Conservation (phyloP, 2,797 vertebrate genomes). For the Phataginus tetradactyla region DNA sequence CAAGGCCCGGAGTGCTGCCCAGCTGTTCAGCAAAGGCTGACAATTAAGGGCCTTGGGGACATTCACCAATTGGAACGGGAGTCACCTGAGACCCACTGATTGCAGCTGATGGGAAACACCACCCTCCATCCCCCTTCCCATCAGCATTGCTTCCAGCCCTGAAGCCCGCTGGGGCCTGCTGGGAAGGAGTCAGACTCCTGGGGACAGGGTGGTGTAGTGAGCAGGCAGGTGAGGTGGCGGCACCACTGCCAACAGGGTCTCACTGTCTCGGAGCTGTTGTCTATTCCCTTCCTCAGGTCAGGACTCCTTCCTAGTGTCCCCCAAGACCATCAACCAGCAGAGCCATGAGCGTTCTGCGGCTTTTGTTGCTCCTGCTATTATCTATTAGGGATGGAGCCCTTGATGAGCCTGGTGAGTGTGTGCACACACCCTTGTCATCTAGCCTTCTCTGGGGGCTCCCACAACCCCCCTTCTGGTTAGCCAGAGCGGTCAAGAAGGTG, state of each 20-base stretch:
- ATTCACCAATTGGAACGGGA: slow-evolving; percentile 5
- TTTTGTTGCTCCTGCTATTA: slow-evolving; percentile 15
- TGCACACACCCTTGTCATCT: not conserved
- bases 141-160: not conserved
- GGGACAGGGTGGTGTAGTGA: not conserved
- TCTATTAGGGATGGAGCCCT: not conserved
- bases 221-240: not conserved
- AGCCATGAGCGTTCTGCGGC: not conserved
- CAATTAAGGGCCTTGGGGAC: not conserved
- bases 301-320: not conserved
- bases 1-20: not conserved
- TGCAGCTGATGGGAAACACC: slow-evolving; percentile 53
- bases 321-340: not conserved
- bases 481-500: not conserved
- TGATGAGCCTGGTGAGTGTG: slow-evolving; percentile 27
- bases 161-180: not conserved
- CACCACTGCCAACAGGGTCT: not conserved
- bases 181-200: not conserved
- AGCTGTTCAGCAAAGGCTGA: slow-evolving; percentile 20
- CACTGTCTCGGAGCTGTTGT: not conserved
- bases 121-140: not conserved
- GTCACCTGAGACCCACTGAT: slow-evolving; percentile 35
- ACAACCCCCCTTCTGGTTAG: not conserved
- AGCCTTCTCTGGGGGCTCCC: not conserved
- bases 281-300: not conserved